Evolutionary conservation across 2,797 vertebrate genomes (phyloP), one percentile per base, ranked within the genome.

Genomic region (Echeneis naucrates): DNA sequence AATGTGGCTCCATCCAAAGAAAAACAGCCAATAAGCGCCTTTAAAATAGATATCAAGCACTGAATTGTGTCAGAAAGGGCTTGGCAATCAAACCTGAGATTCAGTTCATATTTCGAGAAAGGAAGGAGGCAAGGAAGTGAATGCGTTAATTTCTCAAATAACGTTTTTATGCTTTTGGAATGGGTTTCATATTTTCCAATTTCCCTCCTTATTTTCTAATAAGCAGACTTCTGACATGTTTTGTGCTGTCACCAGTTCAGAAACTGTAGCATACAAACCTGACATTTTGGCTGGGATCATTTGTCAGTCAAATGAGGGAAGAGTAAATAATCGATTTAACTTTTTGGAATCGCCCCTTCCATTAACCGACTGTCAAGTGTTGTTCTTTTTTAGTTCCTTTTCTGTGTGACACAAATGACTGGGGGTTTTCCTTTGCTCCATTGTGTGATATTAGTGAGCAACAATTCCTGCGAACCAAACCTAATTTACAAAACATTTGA

Each of bases 301-400:
- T 83, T 79, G 67, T 72, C 56, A 68, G 60, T 83, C 74, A 84
- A 80, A 80, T 78, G 23, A 73, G 55, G 38, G 21, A 66, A 69
- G 56, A 52, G 61, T 17, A 61, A 69, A 48, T 66, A n/a, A 19
- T 38, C 23, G 23, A 60, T 54, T 52, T 59, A 35, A 59, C 57
- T 42, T 52, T 61, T 8, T 11, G 68, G 68, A 77, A 72, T 68
- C 42, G 35, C 55, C 71, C 51, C 23, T 45, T 42, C 12, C 55
- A 59, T 52, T 27, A 55, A 17, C 21, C 14, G 11, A 17, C 1
- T 16, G 23, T 27, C 4, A 23, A 2, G n/a, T n/a, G n/a, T n/a
- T n/a, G 14, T 14, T 23, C 6, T 14, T 8, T 51, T 11, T 52
- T 17, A 4, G 24, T 21, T 51, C 2, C 5, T 51, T 26, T 26